Evolutionary conservation across 2,888 invertebrate genomes (phyloP), one percentile per base, ranked within the genome.

Genomic region (Embidobia sp.): DNA sequence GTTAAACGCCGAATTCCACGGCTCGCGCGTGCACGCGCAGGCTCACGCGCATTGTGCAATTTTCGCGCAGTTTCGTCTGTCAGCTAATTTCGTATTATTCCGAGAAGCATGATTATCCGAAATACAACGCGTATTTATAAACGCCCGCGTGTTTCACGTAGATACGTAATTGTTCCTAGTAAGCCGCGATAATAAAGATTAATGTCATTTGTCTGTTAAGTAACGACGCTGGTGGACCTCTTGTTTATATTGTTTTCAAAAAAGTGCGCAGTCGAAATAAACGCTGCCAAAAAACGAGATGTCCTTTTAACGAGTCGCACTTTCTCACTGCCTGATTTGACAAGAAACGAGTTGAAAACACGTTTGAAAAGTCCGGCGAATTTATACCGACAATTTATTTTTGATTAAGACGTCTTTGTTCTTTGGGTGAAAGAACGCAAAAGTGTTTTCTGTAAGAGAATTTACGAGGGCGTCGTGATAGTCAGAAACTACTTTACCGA

Each of bases 31-130:
- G 33, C 53, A 61, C 59, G 51, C 31, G 33, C 22, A n/a, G 35
- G 18, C 18, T 8, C 63, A 27, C 48, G 42, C 55, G 55, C 15
- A 75, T 75, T 75, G 75, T 75, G 75, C 67, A 75, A 75, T 75
- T 75, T 75, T 75, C 74, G 53, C 40, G 31, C 46, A 55, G 55
- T 75, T 69, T 69, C 63, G 63, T 63, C 75, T 69, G 75, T 69
- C 63, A 63, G 75, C 69, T 69, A 75, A 75, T 75, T 75, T 49
- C 57, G 69, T 69, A 63, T 75, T 63, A 75, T 75, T 75, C 75
- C 75, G 16, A 63, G 75, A 75, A 75, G 61, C 69, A 69, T 75
- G 75, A 75, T 75, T 75, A 75, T 69, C 75, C 67, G 75, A 69
- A 75, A 69, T 69, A 63, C 55, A 67, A 55, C 63, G 69, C 75